A percentile compares a stretch with the other conserved stretches of the same genome.
phyloP scores from a whole-genome alignment of 2,888 invertebrate species.

The Aplocera efformata region DNA sequence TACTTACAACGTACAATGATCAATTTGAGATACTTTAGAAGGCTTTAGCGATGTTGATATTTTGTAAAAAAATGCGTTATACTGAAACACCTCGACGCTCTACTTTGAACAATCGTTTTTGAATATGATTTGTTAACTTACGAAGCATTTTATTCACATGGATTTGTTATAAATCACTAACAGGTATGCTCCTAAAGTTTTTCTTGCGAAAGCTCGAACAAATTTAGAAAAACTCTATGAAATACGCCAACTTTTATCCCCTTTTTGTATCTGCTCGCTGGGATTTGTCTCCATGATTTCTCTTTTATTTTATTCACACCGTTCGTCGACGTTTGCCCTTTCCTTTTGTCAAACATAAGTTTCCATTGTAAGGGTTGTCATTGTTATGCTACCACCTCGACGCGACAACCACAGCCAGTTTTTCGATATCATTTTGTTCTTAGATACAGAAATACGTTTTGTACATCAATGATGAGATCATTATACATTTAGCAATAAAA shows the following conservation, averaged over 20 bases:
- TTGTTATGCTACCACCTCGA: constrained; percentile 54
- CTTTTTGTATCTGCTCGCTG: constrained; percentile 27
- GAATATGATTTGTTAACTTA: too few species aligned
- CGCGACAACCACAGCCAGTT: constrained; percentile 41
- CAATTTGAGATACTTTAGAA: constrained; percentile 20
- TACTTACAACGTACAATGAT: constrained; percentile 48
- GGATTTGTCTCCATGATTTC: constrained; percentile 51
- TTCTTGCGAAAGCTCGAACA: neutral
- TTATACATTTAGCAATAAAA: constrained; percentile 1
- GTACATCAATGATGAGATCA: neutral
- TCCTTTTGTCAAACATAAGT: constrained; percentile 61
- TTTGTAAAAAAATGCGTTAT: too few species aligned
- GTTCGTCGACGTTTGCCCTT: constrained; percentile 44
- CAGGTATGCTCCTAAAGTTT: neutral
- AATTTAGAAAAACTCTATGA: neutral
- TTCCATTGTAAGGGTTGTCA: constrained; percentile 61
- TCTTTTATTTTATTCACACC: constrained; percentile 63
- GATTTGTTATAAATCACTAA: too few species aligned
- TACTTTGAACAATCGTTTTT: too few species aligned
- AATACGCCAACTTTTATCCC: constrained; percentile 9
- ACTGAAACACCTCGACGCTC: too few species aligned
- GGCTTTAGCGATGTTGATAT: neutral
- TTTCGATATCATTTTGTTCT: constrained; percentile 31
- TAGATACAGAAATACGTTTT: constrained; percentile 2
- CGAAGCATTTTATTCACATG: too few species aligned